Percentiles rank a stretch among this genome's conserved stretches.
Evolutionary conservation across 2,888 invertebrate species (phyloP).

Genomic region (Latrodectus hesperus): DNA sequence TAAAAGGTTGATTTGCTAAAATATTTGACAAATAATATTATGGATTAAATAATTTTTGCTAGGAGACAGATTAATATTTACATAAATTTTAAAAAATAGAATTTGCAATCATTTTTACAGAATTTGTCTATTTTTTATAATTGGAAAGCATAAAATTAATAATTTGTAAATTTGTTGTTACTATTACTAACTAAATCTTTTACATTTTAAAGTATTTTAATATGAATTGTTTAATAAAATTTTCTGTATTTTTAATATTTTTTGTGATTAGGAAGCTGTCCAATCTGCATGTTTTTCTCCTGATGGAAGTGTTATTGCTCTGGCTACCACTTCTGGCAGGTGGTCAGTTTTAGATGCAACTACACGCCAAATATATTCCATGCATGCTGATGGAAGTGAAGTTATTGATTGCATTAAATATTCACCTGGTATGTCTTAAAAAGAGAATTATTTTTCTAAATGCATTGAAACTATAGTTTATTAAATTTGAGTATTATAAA

Average conservation of each 20-base stretch:
- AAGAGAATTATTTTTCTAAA: not conserved
- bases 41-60: no score
- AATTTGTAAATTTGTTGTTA: not conserved
- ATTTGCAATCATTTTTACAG: no score
- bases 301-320: slow-evolving; percentile 84
- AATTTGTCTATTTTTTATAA: no score
- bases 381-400: slow-evolving; percentile 75
- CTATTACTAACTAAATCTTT: not conserved
- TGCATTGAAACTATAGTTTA: not conserved
- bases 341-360: slow-evolving; percentile 90
- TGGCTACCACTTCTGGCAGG: slow-evolving; percentile 85
- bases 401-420: slow-evolving; percentile 75
- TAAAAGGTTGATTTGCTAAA: not conserved
- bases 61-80: no score
- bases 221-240: no score
- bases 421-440: slow-evolving; percentile 75
- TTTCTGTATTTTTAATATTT: not conserved
- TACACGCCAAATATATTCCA: slow-evolving; percentile 79
- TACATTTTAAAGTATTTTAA: no score
- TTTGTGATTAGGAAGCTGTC: slow-evolving; percentile 82
- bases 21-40: not conserved
- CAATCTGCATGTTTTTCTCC: slow-evolving; percentile 88
- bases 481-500: no score
- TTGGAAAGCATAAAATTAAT: not conserved
- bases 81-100: no score